Conservation (phyloP, 2,113 vertebrate genomes). For the Paramormyrops kingsleyae region DNA sequence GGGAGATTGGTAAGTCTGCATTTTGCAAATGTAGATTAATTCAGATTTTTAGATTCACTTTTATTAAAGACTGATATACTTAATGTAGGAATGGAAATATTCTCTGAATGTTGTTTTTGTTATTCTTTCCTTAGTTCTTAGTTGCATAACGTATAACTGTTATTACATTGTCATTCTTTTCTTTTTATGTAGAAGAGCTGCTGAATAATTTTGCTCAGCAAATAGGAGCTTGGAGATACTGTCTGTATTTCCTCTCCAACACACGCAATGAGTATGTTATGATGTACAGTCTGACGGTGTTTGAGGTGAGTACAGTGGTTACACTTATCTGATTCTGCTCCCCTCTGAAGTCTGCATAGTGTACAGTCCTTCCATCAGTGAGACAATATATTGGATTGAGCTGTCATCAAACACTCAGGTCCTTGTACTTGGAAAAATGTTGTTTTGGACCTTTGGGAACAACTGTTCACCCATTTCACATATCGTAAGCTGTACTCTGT, state of each 20-base stretch:
- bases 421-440: neutral
- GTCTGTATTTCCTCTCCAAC: conserved; percentile 94
- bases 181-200: conserved; percentile 80
- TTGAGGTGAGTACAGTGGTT: conserved; percentile 77
- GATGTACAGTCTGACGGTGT: conserved; percentile 99
- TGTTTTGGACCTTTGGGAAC: neutral
- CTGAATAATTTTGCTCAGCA: conserved; percentile 98
- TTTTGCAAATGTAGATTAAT: neutral
- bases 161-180: conserved; percentile 33
- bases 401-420: neutral
- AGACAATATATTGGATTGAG: neutral
- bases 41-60: neutral
- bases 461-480: neutral
- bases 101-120: neutral
- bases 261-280: conserved; percentile 96
- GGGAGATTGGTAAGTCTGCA: conserved; percentile 83
- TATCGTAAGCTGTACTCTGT: neutral
- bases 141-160: neutral
- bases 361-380: neutral
- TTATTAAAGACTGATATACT: neutral
- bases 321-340: neutral
- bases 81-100: neutral
- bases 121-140: neutral
- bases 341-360: neutral
- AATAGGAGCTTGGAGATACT: conserved; percentile 94